Evolutionary conservation across 2,888 invertebrate genomes (phyloP).

Genomic region (Microchrysa polita): DNA sequence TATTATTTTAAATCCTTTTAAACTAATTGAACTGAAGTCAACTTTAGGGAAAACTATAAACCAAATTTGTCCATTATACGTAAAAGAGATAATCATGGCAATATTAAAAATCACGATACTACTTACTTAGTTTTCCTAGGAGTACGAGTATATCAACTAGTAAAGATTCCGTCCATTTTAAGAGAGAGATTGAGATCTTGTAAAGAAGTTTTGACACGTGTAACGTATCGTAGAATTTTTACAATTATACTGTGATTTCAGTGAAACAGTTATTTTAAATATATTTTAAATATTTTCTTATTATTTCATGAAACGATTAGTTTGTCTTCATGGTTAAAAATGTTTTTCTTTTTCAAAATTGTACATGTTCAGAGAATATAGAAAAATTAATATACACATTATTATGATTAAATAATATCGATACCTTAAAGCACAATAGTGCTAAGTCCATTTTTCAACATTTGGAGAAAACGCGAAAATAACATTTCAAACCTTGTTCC

Average conservation of each 20-base stretch:
- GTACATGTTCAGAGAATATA: not conserved
- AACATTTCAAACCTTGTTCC: no score
- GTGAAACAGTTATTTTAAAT: constrained; percentile 18
- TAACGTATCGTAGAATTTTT: constrained; percentile 2
- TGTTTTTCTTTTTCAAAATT: constrained; percentile 1
- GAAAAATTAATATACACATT: not conserved
- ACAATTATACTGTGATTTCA: constrained; percentile 41
- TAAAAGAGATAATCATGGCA: not conserved
- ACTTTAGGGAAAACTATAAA: not conserved
- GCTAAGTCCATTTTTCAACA: no score
- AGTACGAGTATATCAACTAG: not conserved
- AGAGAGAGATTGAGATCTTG: not conserved
- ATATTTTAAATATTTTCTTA: not conserved
- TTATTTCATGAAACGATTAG: not conserved
- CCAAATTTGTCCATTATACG: no score
- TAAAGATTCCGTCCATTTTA: constrained; percentile 41
- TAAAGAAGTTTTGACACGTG: not conserved
- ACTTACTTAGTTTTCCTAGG: not conserved
- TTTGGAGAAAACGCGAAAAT: no score
- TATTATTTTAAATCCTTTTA: constrained; percentile 6
- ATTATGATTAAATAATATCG: constrained; percentile 15
- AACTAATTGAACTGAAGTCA: constrained; percentile 12
- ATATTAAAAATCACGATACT: constrained; percentile 19
- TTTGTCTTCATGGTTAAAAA: not conserved
- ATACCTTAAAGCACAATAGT: no score